Base-by-base conservation (phyloP, 1,140 invertebrate species). In the Ephestia elutella region DNA sequence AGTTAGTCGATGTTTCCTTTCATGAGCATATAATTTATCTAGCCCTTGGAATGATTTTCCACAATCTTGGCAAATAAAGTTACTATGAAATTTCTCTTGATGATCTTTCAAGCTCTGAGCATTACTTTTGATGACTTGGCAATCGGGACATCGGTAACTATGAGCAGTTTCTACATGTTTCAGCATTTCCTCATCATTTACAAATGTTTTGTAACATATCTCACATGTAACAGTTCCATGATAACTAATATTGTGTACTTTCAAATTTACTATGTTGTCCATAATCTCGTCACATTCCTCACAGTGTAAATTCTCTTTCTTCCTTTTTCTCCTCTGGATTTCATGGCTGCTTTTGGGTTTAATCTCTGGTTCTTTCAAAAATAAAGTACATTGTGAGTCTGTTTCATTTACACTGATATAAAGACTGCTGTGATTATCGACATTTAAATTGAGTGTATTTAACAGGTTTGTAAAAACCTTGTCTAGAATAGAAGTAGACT, bases 21-120 rank as follows among this genome's bases (percentile, higher is more conserved):
- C 81, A 68, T 87, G 82, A 25, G 51, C 53, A 51, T 71, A 65
- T 50, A 87, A 59, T 59, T 77, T 86, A 20, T 80, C 70, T 10
- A 79, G 55, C 5, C 74, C 75, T 49, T 74, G 65, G 25, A 65
- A 81, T 17, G 72, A 65, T 54, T 83, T 85, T 0, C 81, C 80
- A 67, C 82, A 87, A 10, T 78, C 75, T 50, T 75, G 78, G 49
- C 82, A 86, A 5, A 82, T 56, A 65, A 70, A 69, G 19, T 67
- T 57, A 30, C 49, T 72, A 49, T 87, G 82, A 5, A 57, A 13
- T 57, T 59, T 62, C 10, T 76, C 62, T n/a, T 73, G 54, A 55
- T 87, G 82, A 7, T 70, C 50, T 30, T 62, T 66, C 1, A 86
- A 55, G 30, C 66, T 66, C 49, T 78, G 70, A 30, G 77, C 63